phyloP scores from a whole-genome alignment of 1,140 invertebrate genomes.

The Caenorhabditis briggsae region DNA sequence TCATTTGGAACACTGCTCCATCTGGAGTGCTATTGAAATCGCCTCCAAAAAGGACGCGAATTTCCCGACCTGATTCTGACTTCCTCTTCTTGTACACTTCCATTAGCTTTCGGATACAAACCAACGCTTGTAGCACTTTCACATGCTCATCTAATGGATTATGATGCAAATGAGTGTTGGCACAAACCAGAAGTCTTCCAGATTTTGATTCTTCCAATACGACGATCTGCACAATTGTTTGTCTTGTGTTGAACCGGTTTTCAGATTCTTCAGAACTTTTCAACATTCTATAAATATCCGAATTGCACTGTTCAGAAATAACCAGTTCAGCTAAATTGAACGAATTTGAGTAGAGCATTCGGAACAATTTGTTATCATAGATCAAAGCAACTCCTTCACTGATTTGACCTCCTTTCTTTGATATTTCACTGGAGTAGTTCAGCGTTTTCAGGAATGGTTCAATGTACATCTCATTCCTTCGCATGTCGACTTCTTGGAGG shows the following conservation, averaged over 20 bases:
- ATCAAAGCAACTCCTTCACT: neutral
- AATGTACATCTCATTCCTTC: constrained; percentile 7
- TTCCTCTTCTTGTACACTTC: neutral
- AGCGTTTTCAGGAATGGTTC: neutral
- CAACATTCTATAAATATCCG: constrained; percentile 1
- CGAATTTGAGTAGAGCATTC: neutral
- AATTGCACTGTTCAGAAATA: neutral
- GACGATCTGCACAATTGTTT: neutral
- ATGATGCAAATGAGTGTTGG: constrained; percentile 23
- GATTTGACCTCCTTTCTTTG: neutral
- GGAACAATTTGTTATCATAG: neutral
- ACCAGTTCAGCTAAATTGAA: neutral
- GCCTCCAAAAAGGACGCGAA: neutral
- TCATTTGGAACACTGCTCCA: neutral
- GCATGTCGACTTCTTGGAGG: constrained; percentile 26
- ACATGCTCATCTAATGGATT: constrained; percentile 20
- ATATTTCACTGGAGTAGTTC: neutral
- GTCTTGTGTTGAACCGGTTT: neutral
- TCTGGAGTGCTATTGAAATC: constrained; percentile 31
- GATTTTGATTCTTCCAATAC: neutral
- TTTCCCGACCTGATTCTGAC: neutral
- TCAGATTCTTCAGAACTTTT: neutral
- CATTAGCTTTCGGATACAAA: constrained; percentile 6
- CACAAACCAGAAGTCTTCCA: neutral
- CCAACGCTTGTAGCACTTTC: constrained; percentile 1